phyloP scores from a whole-genome alignment of 2,797 vertebrate genomes.

The Propithecus deckenii region DNA sequence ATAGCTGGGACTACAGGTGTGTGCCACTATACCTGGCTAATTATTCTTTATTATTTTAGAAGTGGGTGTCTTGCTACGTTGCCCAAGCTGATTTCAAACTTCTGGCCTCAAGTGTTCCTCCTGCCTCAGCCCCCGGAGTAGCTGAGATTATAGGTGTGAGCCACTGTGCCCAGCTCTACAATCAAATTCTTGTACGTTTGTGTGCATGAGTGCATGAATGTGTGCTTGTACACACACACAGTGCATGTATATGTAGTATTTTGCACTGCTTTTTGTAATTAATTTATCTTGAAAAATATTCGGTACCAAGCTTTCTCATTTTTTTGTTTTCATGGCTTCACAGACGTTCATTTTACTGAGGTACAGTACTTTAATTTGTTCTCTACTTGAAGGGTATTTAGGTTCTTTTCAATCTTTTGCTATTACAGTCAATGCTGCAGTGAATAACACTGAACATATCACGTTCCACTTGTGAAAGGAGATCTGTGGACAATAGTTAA shows the following conservation, averaged over 20 bases:
- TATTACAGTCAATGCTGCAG: background rate
- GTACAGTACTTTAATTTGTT: background rate
- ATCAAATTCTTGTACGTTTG: background rate
- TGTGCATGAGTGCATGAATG: background rate
- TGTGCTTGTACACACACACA: background rate
- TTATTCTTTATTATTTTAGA: background rate
- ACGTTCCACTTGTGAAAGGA: background rate
- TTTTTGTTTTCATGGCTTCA: slow-evolving; percentile 19
- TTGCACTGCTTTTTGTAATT: background rate
- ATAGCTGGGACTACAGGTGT: background rate
- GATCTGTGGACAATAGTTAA: background rate
- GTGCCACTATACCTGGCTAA: background rate
- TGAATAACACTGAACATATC: background rate
- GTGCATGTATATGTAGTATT: background rate
- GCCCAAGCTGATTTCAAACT: background rate
- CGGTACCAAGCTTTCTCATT: background rate
- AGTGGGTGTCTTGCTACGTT: no score
- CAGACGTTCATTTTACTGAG: background rate
- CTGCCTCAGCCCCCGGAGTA: background rate
- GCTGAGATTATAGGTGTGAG: background rate
- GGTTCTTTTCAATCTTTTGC: slow-evolving; percentile 17
- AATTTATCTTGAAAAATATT: background rate
- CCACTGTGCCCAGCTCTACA: background rate
- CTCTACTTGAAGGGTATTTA: background rate
- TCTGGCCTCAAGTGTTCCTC: background rate